A percentile compares a stretch with the other conserved stretches of the same genome.
Conservation (phyloP, 2,797 vertebrate genomes). For the Sebastes kiyomatsui region DNA sequence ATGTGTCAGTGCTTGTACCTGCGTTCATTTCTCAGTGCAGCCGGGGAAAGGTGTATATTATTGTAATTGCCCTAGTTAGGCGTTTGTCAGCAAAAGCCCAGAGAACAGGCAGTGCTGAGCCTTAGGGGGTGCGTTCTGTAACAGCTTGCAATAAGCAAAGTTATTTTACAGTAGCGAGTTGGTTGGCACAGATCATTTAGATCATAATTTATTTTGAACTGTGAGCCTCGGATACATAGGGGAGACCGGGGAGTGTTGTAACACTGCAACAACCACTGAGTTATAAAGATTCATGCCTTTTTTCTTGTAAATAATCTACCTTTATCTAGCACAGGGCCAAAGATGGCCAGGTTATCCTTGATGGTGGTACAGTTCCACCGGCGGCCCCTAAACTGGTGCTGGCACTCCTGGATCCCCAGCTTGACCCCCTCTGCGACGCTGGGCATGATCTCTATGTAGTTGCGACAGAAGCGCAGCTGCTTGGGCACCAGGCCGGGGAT, state of each 20-base stretch:
- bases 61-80: constrained; percentile 72
- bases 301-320: constrained; percentile 76
- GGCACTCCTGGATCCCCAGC: constrained; percentile 96
- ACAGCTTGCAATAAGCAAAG: constrained; percentile 37
- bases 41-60: constrained; percentile 75
- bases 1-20: constrained; percentile 70
- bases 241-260: too few species aligned
- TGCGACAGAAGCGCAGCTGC: constrained; percentile 97
- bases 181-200: constrained; percentile 1
- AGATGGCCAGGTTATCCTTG: constrained; percentile 95
- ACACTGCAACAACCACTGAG: too few species aligned
- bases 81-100: constrained; percentile 63
- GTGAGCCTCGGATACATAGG: not conserved
- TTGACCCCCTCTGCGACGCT: constrained; percentile 96
- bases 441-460: constrained; percentile 99
- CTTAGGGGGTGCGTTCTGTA: constrained; percentile 43
- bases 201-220: not conserved
- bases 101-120: constrained; percentile 49
- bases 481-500: constrained; percentile 97
- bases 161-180: constrained; percentile 2
- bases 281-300: not conserved
- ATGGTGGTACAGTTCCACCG: constrained; percentile 98
- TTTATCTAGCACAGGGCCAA: constrained; percentile 96
- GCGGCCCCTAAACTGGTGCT: constrained; percentile 95
- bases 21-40: constrained; percentile 61